Base-by-base conservation (phyloP, 1,140 invertebrate species). In the Bombus superbus region DNA sequence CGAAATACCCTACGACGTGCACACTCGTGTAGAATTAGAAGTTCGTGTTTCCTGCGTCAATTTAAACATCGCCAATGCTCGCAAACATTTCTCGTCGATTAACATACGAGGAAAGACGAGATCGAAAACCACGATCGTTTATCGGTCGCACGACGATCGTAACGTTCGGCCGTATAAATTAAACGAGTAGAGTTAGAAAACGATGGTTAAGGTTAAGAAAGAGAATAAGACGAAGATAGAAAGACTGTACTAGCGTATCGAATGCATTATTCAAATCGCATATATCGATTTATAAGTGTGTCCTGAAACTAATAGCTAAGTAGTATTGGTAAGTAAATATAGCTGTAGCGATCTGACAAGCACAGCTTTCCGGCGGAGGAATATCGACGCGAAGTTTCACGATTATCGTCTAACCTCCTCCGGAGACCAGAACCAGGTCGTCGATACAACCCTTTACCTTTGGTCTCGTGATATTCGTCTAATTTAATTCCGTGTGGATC, bases 391-490 rank as follows among this genome's bases (percentile, higher is more conserved):
- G 47, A 64, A 66, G 44, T 83, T 68, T 77, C 32, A 25, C 73
- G 73, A 68, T 83, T 53, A 77, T 35, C 13, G 25, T n/a, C 13
- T 38, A 32, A 40, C 42, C 18, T 18, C 44, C 81, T 25, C 42
- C 15, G 10, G 32, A 53, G n/a, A 42, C 11, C 18, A 3, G 25
- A 47, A 76, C 62, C 71, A 76, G 82, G 76, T 62, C 82, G 38
- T 40, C n/a, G 22, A 28, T 78, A 38, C 38, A 84, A 71, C 75
- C 47, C 82, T 78, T 84, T 84, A n/a, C 47, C 53, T 73, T 59
- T 71, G 35, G 15, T 32, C 64, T 64, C 22, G 15, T 28, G 47
- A 77, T 77, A 42, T 73, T 71, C 47, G 64, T 57, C 47, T 57
- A 57, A 84, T 84, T 78, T 59, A 59, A 84, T 84, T 69, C 42